Evolutionary conservation across 2,797 vertebrate species (phyloP).

Genomic region (Coregonus sp.): DNA sequence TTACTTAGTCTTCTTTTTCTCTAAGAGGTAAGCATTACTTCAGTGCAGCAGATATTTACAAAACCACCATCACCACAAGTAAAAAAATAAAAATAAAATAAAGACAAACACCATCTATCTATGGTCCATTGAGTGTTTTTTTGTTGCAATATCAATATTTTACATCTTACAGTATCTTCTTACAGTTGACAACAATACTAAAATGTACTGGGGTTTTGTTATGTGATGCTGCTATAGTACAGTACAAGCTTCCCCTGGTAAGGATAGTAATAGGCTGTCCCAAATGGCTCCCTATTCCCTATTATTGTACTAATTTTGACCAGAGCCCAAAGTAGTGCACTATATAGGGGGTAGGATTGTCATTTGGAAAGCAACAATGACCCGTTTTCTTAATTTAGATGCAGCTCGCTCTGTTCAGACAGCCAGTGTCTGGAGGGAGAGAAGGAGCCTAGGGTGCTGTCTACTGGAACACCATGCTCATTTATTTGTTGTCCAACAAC

Average conservation of each 20-base stretch:
- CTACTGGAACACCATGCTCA: conserved; percentile 30
- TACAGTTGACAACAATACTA: conserved; percentile 22
- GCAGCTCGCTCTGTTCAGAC: conserved; percentile 18
- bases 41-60: conserved; percentile 53
- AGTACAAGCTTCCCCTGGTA: conserved; percentile 22
- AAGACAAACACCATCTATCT: conserved; percentile 16
- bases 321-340: neutral
- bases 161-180: conserved; percentile 35
- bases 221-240: conserved; percentile 33
- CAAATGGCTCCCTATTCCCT: neutral
- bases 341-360: neutral
- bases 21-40: conserved; percentile 39
- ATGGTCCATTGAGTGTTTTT: conserved; percentile 14
- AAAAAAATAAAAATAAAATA: conserved; percentile 22
- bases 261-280: neutral
- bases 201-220: conserved; percentile 29
- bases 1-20: conserved; percentile 20
- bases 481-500: neutral
- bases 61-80: conserved; percentile 27
- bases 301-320: neutral
- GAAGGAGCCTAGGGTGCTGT: conserved; percentile 23
- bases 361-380: conserved; percentile 11
- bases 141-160: conserved; percentile 21
- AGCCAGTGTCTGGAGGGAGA: conserved; percentile 8
- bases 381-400: conserved; percentile 47